A percentile compares a stretch with the other conserved stretches of the same genome.
phyloP scores from a whole-genome alignment of 2,797 vertebrate genomes.

The Scolopax rusticola region DNA sequence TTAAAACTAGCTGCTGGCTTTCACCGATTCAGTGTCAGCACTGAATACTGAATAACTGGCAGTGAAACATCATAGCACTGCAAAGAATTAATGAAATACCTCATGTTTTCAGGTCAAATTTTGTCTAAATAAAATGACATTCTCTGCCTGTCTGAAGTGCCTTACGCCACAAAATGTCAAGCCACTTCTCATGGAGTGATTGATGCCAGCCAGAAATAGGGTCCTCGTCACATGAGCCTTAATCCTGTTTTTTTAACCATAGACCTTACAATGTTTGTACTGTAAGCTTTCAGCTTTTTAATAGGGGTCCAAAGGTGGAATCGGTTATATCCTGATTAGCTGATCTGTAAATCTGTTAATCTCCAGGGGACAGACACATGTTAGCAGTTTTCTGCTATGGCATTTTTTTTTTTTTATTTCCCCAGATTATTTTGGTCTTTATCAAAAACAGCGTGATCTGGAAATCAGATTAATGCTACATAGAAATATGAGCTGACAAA shows the following conservation, averaged over 20 bases:
- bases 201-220: not conserved
- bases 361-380: not conserved
- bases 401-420: not conserved
- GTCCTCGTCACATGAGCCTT: not conserved
- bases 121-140: not conserved
- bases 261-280: not conserved
- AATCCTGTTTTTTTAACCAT: not conserved
- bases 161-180: not conserved
- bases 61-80: not conserved
- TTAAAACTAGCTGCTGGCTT: not conserved
- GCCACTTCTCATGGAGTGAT: not conserved
- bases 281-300: not conserved
- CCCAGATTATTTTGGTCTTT: not conserved
- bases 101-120: constrained; percentile 14
- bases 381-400: not conserved
- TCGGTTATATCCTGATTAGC: not conserved
- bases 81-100: not conserved
- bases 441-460: not conserved
- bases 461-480: not conserved
- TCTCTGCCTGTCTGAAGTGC: not conserved
- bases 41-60: not conserved
- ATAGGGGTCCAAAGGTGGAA: not conserved
- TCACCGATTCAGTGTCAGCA: not conserved
- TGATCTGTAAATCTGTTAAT: not conserved
- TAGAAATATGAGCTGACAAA: not conserved